These are phyloP conservation scores for Rhizoglyphus robini DNA, from an alignment of 1,140 invertebrate species.

Conservation along the genomic window DNA sequence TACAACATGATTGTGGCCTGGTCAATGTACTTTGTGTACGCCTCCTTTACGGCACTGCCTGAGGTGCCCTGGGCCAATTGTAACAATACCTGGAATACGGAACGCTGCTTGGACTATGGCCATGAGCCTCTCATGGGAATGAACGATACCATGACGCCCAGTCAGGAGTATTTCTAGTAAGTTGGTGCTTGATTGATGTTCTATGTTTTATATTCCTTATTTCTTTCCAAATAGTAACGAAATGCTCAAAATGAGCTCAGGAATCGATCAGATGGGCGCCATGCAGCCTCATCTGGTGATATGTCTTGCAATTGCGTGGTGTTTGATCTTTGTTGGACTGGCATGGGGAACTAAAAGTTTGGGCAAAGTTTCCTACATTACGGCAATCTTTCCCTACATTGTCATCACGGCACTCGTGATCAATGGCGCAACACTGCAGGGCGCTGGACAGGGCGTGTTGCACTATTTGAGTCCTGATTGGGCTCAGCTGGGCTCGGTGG, in stretches of 20 bases:
- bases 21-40: conserved; percentile 10
- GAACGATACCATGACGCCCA: background rate
- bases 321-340: conserved; percentile 36
- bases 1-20: conserved; percentile 16
- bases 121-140: background rate
- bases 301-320: conserved; percentile 36
- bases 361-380: conserved; percentile 51
- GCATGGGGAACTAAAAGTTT: conserved; percentile 37
- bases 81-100: background rate
- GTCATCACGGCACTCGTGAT: conserved; percentile 31
- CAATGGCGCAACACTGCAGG: conserved; percentile 29
- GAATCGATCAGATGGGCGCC: background rate
- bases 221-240: background rate
- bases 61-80: conserved; percentile 4
- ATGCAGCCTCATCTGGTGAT: conserved; percentile 28
- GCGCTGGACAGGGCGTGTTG: conserved; percentile 30
- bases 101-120: background rate
- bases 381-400: conserved; percentile 61
- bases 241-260: background rate
- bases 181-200: no score
- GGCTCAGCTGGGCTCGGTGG: conserved; percentile 19
- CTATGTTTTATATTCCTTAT: no score
- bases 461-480: conserved; percentile 36
- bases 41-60: background rate
- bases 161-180: conserved; percentile 8